Evolutionary conservation across 2,888 invertebrate species (phyloP).

Genomic region (Neoascia interrupta): DNA sequence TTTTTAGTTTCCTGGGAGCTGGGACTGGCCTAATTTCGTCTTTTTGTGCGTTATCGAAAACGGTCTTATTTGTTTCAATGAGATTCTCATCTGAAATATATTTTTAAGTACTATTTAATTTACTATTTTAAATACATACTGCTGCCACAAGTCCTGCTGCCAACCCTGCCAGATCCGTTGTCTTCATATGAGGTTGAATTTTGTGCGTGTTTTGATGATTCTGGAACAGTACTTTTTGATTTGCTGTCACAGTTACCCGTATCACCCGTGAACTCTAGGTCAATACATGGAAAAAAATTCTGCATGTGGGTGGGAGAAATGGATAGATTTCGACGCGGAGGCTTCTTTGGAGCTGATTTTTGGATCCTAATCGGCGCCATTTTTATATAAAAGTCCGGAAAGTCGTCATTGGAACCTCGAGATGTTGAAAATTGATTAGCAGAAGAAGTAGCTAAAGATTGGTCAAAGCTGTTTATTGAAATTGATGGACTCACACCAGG

Average conservation of each 20-base stretch:
- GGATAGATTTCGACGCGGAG: slow-evolving; percentile 91
- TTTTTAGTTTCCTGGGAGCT: slow-evolving; percentile 72
- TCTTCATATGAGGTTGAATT: slow-evolving; percentile 46
- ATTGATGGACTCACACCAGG: slow-evolving; percentile 77
- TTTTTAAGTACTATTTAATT: background rate
- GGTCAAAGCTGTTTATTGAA: slow-evolving; percentile 78
- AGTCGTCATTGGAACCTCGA: slow-evolving; percentile 1
- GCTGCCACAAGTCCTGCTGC: slow-evolving; percentile 7
- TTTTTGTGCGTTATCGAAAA: too few relatives aligned
- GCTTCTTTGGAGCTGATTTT: slow-evolving; percentile 88
- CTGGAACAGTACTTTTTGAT: slow-evolving; percentile 72
- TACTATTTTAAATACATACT: slow-evolving; percentile 45
- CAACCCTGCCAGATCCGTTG: slow-evolving; percentile 31
- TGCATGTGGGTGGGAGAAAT: slow-evolving; percentile 90
- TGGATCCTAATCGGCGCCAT: slow-evolving; percentile 36
- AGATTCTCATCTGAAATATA: slow-evolving; percentile 32
- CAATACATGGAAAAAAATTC: slow-evolving; percentile 76
- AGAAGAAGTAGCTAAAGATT: slow-evolving; percentile 71
- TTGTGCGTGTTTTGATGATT: slow-evolving; percentile 67
- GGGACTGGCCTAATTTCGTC: slow-evolving; percentile 75
- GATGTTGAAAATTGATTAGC: slow-evolving; percentile 22
- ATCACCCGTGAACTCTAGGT: slow-evolving; percentile 69
- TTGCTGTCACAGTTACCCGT: slow-evolving; percentile 74
- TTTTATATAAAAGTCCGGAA: slow-evolving; percentile 37
- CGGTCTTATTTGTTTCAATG: background rate